Evolutionary conservation across 1,140 invertebrate genomes (phyloP), one percentile per base, ranked within the genome.

Genomic region (Diploscapter pachys): DNA sequence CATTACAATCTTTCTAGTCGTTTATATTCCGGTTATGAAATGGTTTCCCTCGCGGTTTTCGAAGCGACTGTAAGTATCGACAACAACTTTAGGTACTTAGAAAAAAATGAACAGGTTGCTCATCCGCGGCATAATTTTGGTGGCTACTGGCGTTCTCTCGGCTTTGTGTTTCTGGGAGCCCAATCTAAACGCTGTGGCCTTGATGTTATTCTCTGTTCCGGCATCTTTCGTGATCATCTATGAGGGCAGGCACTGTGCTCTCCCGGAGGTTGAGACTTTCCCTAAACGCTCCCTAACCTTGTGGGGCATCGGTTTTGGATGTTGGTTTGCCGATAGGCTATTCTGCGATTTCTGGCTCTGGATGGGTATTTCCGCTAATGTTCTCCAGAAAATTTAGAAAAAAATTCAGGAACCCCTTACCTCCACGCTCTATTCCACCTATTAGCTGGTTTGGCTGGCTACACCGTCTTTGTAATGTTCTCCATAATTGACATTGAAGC

Each of bases 401-500:
- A 31, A 31, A 31, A 31, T 31, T 31, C 31, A 31, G 31, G 31
- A 31, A 83, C 83, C 4, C 82, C 82, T 5, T 84, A 84, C 68
- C 77, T 84, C 59, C 82, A 84, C 75, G 82, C 82, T 3, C 9
- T 82, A 55, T 84, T 84, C 77, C 82, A 84, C 77, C 72, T 84
- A 9, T 71, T 83, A 11, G 71, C 76, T 53, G 82, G 81, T 51
- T 71, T 79, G 62, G 81, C 78, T 52, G 80, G 69, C 1, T 85
- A 85, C 72, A 81, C 83, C 52, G 71, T 85, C 49, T 84, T 84
- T 73, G 68, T 84, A 5, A 84, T 84, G 83, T 85, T 84, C 79
- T 83, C 81, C 6, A 71, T 84, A 62, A 67, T 84, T 51, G 82
- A 84, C 68, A 83, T 84, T 70, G 73, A 80, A 49, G 63, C 76